Base-by-base conservation (phyloP, 2,797 vertebrate genomes). In the Schizothorax lantsangensis region DNA sequence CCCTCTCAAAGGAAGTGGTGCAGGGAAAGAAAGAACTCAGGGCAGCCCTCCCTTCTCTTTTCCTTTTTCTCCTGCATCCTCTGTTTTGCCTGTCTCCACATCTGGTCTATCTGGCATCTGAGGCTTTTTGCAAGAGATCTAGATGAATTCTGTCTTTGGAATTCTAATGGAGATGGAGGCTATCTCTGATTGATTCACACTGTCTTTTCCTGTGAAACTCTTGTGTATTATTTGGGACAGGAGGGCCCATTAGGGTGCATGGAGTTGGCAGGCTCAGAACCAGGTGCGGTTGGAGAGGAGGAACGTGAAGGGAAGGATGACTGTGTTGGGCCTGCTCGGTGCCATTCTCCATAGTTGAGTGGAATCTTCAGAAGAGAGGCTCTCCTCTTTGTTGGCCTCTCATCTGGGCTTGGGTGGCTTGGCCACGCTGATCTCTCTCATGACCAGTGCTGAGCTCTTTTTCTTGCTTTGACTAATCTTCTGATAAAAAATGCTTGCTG, bases 1-100 rank as follows among this genome's bases (percentile, higher is more conserved):
- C 84, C 73, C 93, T 95, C 95, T 94, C 93, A 95, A 95, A 95
- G 93, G 92, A 94, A 94, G 95, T 64, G 11, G 86, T 91, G 88
- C 91, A 79, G 93, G 91, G 93, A 92, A 90, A 88, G 73, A 74
- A 59, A 66, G 82, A 87, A 38, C 57, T 15, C 52, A 38, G 59
- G 64, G 54, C 57, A 71, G 73, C 73, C 84, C 80, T 73, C 83
- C 85, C 57, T 86, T 72, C 38, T 68, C n/a, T 33, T 7, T 33
- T 54, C 43, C 66, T 43, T 64, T 75, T 89, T 84, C 71, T 84
- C 43, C 30, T 81, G 47, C 30, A 74, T 80, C 73, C 40, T 87
- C 78, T 84, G 19, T 85, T 85, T 88, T 49, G 66, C 72, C 84
- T 84, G 74, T 40, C 71, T 52, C 75, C 87, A 91, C 93, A 93